phyloP scores from a whole-genome alignment of 2,888 invertebrate genomes.

The Pseudolycoriella hygida region DNA sequence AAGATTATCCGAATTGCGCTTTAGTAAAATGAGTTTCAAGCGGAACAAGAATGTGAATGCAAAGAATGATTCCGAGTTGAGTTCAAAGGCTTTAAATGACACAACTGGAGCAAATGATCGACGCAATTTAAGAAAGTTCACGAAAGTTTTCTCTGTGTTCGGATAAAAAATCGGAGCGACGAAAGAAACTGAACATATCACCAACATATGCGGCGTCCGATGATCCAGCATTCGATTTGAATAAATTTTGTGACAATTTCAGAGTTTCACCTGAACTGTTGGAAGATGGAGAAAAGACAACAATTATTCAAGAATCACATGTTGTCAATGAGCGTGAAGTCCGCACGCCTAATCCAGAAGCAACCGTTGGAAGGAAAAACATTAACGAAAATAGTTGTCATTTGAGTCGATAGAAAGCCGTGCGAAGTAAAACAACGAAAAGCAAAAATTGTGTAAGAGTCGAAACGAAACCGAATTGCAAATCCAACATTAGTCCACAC shows the following conservation, averaged over 20 bases:
- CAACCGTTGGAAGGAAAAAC: background rate
- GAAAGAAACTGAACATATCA: slow-evolving; percentile 15
- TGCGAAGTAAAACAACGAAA: slow-evolving; percentile 19
- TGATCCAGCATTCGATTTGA: slow-evolving; percentile 27
- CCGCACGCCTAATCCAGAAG: slow-evolving; percentile 16
- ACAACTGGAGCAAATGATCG: slow-evolving; percentile 27
- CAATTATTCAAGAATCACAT: slow-evolving; percentile 9
- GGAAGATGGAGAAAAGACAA: slow-evolving; percentile 9
- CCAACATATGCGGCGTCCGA: slow-evolving; percentile 27
- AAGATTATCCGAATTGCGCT: slow-evolving; percentile 3
- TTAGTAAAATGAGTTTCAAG: slow-evolving; percentile 2
- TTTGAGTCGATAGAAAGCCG: slow-evolving; percentile 21
- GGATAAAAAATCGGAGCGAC: slow-evolving; percentile 12
- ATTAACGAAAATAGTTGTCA: slow-evolving; percentile 13
- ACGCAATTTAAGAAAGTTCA: slow-evolving; percentile 27
- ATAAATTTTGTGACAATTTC: slow-evolving; percentile 20
- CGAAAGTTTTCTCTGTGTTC: slow-evolving; percentile 21
- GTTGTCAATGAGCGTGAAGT: slow-evolving; percentile 20
- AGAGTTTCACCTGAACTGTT: slow-evolving; percentile 7
- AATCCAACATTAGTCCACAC: background rate
- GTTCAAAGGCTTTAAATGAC: slow-evolving; percentile 26
- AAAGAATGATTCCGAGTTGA: slow-evolving; percentile 16
- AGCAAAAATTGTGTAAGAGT: slow-evolving; percentile 11
- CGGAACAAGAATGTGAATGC: slow-evolving; percentile 2
- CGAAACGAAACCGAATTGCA: slow-evolving; percentile 16